Conservation (phyloP, 2,113 vertebrate genomes). For the Carassius gibelio region DNA sequence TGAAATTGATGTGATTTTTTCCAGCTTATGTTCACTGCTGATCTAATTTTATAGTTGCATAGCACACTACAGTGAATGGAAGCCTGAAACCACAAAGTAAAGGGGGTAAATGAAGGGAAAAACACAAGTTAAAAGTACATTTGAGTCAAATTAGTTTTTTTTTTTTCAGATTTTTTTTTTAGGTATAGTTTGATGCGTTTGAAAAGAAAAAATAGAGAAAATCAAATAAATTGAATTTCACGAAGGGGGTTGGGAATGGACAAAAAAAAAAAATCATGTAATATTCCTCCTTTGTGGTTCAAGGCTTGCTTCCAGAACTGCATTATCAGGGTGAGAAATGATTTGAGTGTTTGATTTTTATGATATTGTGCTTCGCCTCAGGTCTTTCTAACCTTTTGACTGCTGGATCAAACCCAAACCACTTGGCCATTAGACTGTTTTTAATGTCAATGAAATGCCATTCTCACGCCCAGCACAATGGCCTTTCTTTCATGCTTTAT, state of each 20-base stretch:
- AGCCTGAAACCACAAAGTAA: neutral
- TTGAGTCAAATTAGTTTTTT: neutral
- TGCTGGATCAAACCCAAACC: conserved; percentile 33
- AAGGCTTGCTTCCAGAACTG: neutral
- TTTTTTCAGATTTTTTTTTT: neutral
- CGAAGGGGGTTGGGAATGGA: neutral
- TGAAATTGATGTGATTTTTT: conserved; percentile 20
- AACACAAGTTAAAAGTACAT: neutral
- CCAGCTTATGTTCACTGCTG: conserved; percentile 2
- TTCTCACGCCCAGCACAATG: conserved; percentile 38
- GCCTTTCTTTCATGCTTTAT: conserved; percentile 38
- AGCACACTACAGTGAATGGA: neutral
- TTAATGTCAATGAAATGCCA: conserved; percentile 41
- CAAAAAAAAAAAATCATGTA: neutral
- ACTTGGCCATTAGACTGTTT: conserved; percentile 26
- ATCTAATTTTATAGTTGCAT: conserved; percentile 30
- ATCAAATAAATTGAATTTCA: neutral
- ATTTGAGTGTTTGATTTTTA: conserved; percentile 11
- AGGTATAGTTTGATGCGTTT: neutral
- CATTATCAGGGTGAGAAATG: neutral
- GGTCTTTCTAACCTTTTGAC: conserved; percentile 22
- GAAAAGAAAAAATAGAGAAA: neutral
- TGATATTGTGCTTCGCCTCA: neutral
- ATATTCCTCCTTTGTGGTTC: neutral
- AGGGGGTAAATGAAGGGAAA: neutral